These are phyloP conservation scores for Anolis carolinensis DNA, from an alignment of 2,113 vertebrate genomes.

Conservation along the genomic window DNA sequence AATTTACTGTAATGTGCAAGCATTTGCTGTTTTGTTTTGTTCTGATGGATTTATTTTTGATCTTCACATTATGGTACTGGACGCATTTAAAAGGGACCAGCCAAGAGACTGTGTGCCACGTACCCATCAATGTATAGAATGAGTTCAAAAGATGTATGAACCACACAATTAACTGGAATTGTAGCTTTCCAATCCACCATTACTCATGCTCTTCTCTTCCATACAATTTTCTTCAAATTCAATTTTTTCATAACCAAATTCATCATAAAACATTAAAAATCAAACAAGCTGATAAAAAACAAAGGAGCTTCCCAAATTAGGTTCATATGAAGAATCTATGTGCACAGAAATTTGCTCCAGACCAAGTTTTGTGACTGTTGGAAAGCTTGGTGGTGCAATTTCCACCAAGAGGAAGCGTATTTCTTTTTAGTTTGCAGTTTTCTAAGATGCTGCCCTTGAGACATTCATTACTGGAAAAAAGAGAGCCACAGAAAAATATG, in stretches of 20 bases:
- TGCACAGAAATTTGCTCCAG: background rate
- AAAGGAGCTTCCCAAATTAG: background rate
- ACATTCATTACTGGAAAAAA: too few relatives aligned
- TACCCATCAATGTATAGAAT: background rate
- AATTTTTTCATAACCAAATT: background rate
- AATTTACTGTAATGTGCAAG: conserved; percentile 14
- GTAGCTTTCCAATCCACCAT: background rate
- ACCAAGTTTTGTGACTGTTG: background rate
- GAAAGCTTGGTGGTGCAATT: too few relatives aligned
- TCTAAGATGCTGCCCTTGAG: too few relatives aligned
- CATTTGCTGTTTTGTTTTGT: conserved; percentile 14
- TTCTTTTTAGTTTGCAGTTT: too few relatives aligned
- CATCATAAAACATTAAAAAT: background rate
- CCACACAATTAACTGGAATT: background rate
- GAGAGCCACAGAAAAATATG: too few relatives aligned
- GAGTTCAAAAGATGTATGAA: background rate
- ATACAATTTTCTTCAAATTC: background rate
- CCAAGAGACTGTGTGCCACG: background rate
- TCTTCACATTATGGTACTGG: conserved; percentile 4
- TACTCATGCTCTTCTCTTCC: background rate
- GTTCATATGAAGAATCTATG: background rate
- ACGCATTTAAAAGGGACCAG: conserved; percentile 7
- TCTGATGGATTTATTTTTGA: conserved; percentile 29
- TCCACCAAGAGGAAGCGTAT: too few relatives aligned
- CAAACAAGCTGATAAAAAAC: background rate